Evolutionary conservation across 2,113 vertebrate species (phyloP).

Genomic region (Erythrocercus mccallii): DNA sequence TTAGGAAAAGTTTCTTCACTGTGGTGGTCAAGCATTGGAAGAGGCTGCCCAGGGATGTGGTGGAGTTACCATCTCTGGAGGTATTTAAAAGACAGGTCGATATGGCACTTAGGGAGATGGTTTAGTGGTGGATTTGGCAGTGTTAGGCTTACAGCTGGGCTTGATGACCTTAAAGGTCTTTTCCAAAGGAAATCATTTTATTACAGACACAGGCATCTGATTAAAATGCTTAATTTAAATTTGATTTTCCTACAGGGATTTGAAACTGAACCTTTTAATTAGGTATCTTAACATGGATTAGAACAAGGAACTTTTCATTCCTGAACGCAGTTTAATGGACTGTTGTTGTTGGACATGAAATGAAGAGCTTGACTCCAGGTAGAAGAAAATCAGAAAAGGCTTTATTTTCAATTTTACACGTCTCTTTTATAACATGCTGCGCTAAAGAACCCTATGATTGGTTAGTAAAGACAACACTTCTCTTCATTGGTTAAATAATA

Average conservation of each 20-base stretch:
- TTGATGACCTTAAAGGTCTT: not conserved
- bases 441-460: no score
- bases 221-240: not conserved
- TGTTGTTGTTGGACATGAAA: no score
- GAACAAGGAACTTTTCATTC: not conserved
- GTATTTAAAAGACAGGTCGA: not conserved
- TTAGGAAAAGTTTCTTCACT: not conserved
- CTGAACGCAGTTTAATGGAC: not conserved
- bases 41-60: not conserved
- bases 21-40: not conserved
- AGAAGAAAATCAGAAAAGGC: no score
- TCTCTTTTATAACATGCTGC: no score
- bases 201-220: not conserved
- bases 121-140: not conserved
- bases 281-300: not conserved
- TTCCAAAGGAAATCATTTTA: not conserved
- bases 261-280: not conserved
- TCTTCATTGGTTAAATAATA: no score
- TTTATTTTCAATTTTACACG: no score
- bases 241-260: not conserved
- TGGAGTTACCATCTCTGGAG: not conserved
- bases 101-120: not conserved
- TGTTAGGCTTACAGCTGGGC: not conserved
- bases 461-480: no score
- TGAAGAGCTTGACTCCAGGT: no score